These are phyloP conservation scores for Pandemis heparana DNA, from an alignment of 2,888 invertebrate genomes.

Conservation along the genomic window DNA sequence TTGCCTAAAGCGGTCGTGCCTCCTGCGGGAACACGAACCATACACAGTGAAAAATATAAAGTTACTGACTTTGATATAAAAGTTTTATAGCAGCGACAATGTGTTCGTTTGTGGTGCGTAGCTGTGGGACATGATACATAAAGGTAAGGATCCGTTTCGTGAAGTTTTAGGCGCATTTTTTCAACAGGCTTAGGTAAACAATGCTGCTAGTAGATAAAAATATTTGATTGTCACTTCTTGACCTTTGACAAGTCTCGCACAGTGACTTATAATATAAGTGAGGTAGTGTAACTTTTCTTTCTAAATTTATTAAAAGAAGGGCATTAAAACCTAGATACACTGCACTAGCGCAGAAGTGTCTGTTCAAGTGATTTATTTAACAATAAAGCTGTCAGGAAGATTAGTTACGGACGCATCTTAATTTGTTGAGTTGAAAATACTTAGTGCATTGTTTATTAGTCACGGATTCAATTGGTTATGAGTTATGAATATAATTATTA, in stretches of 20 bases:
- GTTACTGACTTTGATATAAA: not conserved
- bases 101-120: not conserved
- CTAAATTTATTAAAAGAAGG: not conserved
- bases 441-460: constrained; percentile 16
- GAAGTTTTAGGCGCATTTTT: not conserved
- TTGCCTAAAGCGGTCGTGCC: constrained; percentile 36
- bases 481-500: not conserved
- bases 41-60: not conserved
- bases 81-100: not conserved
- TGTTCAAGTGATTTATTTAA: constrained; percentile 5
- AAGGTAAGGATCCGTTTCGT: constrained; percentile 10
- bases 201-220: too few species aligned
- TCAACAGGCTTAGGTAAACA: too few species aligned
- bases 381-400: constrained; percentile 20
- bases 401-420: constrained; percentile 28
- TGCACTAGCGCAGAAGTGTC: not conserved
- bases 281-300: not conserved
- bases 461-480: not conserved
- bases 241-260: not conserved
- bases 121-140: constrained; percentile 4
- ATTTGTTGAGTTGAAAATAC: constrained; percentile 29
- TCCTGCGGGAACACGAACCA: constrained; percentile 8
- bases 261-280: not conserved
- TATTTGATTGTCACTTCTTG: too few species aligned
- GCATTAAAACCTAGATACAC: not conserved